A percentile compares a stretch with the other conserved stretches of the same genome.
phyloP scores from a whole-genome alignment of 1,140 invertebrate genomes.

The Sminthurides bifidus region DNA sequence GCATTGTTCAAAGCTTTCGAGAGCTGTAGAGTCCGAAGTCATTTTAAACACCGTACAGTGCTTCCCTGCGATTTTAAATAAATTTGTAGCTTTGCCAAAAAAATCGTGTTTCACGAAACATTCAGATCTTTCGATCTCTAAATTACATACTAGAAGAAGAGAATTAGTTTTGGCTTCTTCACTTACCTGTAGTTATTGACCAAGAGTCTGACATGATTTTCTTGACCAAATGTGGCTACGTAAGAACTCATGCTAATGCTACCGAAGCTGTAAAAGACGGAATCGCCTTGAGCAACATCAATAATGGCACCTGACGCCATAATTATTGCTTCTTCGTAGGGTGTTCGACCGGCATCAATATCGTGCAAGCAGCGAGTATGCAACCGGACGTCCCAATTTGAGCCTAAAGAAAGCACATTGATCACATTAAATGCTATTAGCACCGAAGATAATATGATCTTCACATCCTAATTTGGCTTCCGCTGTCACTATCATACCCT shows the following conservation, averaged over 20 bases:
- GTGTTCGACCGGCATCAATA: slow-evolving; percentile 3
- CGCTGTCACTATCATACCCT: no score
- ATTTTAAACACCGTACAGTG: slow-evolving; percentile 9
- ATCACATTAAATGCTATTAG: background rate
- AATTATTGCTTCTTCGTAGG: slow-evolving; percentile 23
- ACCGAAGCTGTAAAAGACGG: slow-evolving; percentile 23
- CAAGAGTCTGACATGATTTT: slow-evolving; percentile 19
- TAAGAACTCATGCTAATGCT: slow-evolving; percentile 3
- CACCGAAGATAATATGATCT: background rate
- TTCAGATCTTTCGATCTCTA: background rate
- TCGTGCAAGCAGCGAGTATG: slow-evolving; percentile 15
- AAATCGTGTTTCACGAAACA: background rate
- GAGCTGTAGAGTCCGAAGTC: background rate
- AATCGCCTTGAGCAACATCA: slow-evolving; percentile 22
- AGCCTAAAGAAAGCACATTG: slow-evolving; percentile 10
- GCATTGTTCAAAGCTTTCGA: background rate
- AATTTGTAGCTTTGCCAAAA: background rate
- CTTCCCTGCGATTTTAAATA: slow-evolving; percentile 7
- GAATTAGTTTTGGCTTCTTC: background rate
- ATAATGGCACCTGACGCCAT: slow-evolving; percentile 13
- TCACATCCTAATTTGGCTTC: no score
- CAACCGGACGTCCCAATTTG: slow-evolving; percentile 21
- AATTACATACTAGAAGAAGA: background rate
- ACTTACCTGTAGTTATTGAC: slow-evolving; percentile 20
- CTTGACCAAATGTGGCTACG: slow-evolving; percentile 18